Conservation (phyloP, 2,113 vertebrate species). For the Seriola quinqueradiata region DNA sequence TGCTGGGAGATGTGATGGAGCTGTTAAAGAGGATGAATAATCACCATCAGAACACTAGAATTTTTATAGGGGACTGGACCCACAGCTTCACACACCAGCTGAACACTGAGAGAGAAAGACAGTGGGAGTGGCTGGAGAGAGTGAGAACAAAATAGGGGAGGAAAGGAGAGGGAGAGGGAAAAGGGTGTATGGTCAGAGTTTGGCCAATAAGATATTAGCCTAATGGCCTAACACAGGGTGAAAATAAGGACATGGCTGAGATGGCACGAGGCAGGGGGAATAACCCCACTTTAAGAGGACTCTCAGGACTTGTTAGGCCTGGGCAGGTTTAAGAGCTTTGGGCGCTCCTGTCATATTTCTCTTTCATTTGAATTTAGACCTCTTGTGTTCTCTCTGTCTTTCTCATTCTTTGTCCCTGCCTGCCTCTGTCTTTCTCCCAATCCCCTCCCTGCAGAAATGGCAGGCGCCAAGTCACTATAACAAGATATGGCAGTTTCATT, state of each 20-base stretch:
- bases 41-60: conserved; percentile 46
- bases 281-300: conserved; percentile 72
- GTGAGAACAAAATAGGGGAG: conserved; percentile 44
- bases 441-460: conserved; percentile 61
- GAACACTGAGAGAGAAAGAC: conserved; percentile 19
- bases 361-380: conserved; percentile 65
- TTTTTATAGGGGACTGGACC: conserved; percentile 54
- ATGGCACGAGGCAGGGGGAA: conserved; percentile 74
- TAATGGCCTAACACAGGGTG: conserved; percentile 65
- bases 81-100: conserved; percentile 47
- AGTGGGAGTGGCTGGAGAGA: conserved; percentile 49
- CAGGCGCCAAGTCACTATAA: conserved; percentile 75
- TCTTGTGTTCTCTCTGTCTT: conserved; percentile 63
- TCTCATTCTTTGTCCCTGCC: conserved; percentile 51
- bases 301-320: conserved; percentile 76
- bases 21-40: conserved; percentile 60
- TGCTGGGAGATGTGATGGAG: conserved; percentile 52
- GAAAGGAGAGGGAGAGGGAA: conserved; percentile 19
- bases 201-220: conserved; percentile 60
- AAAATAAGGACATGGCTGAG: conserved; percentile 71
- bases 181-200: conserved; percentile 49
- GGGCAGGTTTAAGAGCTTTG: conserved; percentile 72
- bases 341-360: conserved; percentile 68
- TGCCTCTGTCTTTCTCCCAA: conserved; percentile 33
- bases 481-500: conserved; percentile 79